phyloP scores from a whole-genome alignment of 1,140 invertebrate species.

The Kradibia gibbosae region DNA sequence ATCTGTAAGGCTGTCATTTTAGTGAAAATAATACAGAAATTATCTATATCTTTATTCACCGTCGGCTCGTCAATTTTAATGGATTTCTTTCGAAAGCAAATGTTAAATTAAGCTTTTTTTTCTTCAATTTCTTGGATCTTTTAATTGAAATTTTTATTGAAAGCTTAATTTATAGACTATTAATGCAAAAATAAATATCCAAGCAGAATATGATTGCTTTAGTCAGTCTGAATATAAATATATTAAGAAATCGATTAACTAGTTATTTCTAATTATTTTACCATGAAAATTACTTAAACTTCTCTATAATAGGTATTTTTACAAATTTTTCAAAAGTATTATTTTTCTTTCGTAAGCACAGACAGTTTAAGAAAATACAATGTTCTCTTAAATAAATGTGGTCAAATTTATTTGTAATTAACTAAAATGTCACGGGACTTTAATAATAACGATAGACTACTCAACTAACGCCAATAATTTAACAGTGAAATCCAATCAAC shows the following conservation, averaged over 20 bases:
- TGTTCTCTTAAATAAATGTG: neutral
- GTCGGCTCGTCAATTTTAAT: neutral
- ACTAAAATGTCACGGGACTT: constrained; percentile 17
- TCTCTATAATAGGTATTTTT: neutral
- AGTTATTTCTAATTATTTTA: neutral
- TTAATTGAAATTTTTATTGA: neutral
- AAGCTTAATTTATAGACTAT: neutral
- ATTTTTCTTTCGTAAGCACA: neutral
- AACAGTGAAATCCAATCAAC: constrained; percentile 39
- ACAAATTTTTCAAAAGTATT: neutral
- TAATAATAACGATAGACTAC: constrained; percentile 7
- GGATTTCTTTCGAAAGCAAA: too few species aligned
- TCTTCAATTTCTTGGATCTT: neutral
- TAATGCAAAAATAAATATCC: neutral
- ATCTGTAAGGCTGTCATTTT: neutral
- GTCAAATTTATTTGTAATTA: neutral
- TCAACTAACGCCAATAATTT: constrained; percentile 42
- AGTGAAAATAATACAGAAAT: neutral
- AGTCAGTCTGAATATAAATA: neutral
- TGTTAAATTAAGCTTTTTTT: neutral
- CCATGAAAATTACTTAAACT: neutral
- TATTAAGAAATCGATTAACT: neutral
- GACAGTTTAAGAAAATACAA: neutral
- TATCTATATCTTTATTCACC: neutral
- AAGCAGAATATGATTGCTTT: neutral